A percentile compares a stretch with the other conserved stretches of the same genome.
phyloP scores from a whole-genome alignment of 2,888 invertebrate genomes.

The Lepidochrysops patricia region DNA sequence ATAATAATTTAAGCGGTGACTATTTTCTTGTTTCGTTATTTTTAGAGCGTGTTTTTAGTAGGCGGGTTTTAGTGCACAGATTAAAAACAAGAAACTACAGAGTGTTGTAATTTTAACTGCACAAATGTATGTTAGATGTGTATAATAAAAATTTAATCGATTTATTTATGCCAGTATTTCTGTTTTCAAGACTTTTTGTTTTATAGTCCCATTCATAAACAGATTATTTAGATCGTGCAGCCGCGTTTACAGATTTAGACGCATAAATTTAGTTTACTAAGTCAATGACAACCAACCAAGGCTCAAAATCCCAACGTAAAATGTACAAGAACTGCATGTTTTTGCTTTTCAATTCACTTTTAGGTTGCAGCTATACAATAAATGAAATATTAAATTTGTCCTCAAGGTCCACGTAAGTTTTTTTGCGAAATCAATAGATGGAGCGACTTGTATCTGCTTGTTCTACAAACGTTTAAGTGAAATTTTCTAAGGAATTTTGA shows the following conservation, averaged over 20 bases:
- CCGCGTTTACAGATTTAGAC: conserved; percentile 21
- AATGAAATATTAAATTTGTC: no score
- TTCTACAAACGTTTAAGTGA: no score
- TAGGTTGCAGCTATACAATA: background rate
- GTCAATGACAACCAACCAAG: conserved; percentile 28
- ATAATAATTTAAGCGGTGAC: no score
- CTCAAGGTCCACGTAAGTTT: no score
- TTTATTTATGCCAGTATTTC: conserved; percentile 10
- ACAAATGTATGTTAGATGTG: background rate
- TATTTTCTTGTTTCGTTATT: no score
- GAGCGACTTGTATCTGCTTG: background rate
- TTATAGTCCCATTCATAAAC: conserved; percentile 20
- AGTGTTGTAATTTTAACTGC: background rate
- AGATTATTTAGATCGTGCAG: conserved; percentile 16
- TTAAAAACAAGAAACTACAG: background rate
- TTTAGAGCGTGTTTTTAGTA: background rate
- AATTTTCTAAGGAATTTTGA: no score
- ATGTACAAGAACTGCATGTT: conserved; percentile 32
- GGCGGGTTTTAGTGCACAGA: background rate
- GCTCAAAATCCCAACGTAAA: conserved; percentile 30
- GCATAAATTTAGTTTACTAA: conserved; percentile 26
- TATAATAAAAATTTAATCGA: conserved; percentile 6
- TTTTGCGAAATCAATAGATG: background rate
- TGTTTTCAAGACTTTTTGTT: conserved; percentile 10
- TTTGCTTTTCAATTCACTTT: background rate